Evolutionary conservation across 2,113 vertebrate genomes (phyloP), one percentile per base, ranked within the genome.

Genomic region (Lathamus discolor): DNA sequence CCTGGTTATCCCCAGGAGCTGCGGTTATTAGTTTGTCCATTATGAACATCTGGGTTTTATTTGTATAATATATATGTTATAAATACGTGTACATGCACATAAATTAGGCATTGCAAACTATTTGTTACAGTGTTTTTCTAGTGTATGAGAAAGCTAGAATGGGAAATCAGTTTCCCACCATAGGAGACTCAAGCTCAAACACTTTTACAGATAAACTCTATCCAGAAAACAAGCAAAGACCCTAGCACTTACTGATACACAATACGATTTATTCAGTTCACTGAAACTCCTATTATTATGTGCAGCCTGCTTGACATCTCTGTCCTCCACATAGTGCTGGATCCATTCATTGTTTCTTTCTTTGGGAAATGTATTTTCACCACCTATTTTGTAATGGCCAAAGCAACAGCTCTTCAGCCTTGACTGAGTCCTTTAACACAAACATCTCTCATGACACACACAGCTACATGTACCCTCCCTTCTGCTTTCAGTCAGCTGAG

Each of bases 391-490:
- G 1, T 43, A 69, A 73, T 4, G 11, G 49, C 41, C 17, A 54
- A 83, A 83, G 29, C 43, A 80, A 62, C 14, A 11, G 4, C 9
- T 73, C 28, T 63, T 37, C 61, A 51, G 0, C 35, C 27, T 59
- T 6, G 10, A 5, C 3, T 37, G 61, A 6, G 18, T 44, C 9
- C 31, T 75, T 48, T 33, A 29, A 64, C 2, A 72, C 10, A 29
- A 57, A 39, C 55, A 41, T 1, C 2, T 59, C 41, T 28, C 51
- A 29, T 0, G 2, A 46, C 25, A 54, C 6, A 23, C 3, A 4
- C 5, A 44, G 10, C 37, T 33, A 0, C 12, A 10, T 1, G 11
- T 24, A 55, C 24, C 11, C 46, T 46, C 17, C 51, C 43, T 75
- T 54, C 74, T 68, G 66, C 55, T 83, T 62, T 63, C 78, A 43